phyloP scores from a whole-genome alignment of 2,797 vertebrate genomes.

The Acanthurus leucopareius region DNA sequence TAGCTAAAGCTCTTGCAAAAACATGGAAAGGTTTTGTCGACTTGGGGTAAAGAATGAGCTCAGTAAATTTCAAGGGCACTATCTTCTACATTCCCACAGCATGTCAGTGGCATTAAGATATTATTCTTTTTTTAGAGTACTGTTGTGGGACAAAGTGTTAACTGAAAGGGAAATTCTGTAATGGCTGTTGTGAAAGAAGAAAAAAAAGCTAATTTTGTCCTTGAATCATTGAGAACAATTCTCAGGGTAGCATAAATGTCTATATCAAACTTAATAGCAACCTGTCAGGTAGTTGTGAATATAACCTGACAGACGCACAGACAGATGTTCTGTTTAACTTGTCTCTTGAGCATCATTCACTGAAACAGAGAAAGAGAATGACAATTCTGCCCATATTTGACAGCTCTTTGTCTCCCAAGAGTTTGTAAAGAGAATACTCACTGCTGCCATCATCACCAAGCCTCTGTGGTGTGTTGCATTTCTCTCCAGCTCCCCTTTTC shows the following conservation, averaged over 20 bases:
- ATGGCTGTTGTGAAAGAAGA: too few species aligned
- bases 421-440: conserved; percentile 42
- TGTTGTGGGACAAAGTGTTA: too few species aligned
- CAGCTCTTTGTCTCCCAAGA: neutral
- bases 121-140: too few species aligned
- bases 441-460: conserved; percentile 20
- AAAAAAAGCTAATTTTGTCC: too few species aligned
- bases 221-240: too few species aligned
- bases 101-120: too few species aligned
- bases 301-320: conserved; percentile 7
- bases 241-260: neutral
- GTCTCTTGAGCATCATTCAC: conserved; percentile 11
- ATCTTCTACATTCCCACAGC: neutral
- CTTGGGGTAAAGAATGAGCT: conserved; percentile 1
- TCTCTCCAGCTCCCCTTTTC: conserved; percentile 25
- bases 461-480: conserved; percentile 22
- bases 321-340: conserved; percentile 7
- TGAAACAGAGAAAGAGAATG: neutral
- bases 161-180: too few species aligned
- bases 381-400: conserved; percentile 8
- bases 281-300: neutral
- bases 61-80: neutral
- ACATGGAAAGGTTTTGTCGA: conserved; percentile 3
- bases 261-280: neutral
- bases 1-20: neutral